A percentile compares a stretch with the other conserved stretches of the same genome.
These are phyloP conservation scores for Tetramorium bicarinatum DNA, from an alignment of 2,888 invertebrate species.

Conservation along the genomic window DNA sequence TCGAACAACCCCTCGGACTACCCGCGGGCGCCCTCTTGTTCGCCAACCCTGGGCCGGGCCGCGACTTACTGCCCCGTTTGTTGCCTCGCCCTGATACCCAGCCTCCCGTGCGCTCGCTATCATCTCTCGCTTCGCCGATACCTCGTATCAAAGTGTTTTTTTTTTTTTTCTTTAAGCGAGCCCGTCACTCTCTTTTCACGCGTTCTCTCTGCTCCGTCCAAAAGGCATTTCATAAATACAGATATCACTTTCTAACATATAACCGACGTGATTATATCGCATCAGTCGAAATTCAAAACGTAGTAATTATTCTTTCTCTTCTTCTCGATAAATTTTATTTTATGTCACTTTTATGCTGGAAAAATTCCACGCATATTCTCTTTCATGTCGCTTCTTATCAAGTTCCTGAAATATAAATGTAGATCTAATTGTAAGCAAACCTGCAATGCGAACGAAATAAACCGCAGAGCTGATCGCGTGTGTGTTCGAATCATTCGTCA, in stretches of 20 bases:
- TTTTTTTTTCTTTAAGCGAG: not conserved
- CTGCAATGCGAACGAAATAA: slow-evolving; percentile 3
- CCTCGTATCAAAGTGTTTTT: slow-evolving; percentile 22
- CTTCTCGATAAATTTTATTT: not conserved
- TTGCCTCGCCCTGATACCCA: slow-evolving; percentile 70
- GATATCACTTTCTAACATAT: not conserved
- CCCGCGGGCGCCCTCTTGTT: slow-evolving; percentile 76
- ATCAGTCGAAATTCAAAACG: not conserved
- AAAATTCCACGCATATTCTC: not conserved
- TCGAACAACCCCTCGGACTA: slow-evolving; percentile 73
- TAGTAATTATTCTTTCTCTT: not conserved
- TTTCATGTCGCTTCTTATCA: not conserved
- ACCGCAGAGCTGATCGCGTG: not conserved
- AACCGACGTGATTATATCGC: not conserved
- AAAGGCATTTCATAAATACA: slow-evolving; percentile 1
- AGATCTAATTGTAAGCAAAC: not conserved
- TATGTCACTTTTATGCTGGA: not conserved
- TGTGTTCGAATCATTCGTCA: slow-evolving; percentile 26
- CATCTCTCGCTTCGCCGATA: slow-evolving; percentile 21
- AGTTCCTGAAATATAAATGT: not conserved
- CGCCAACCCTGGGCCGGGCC: slow-evolving; percentile 64
- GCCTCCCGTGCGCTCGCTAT: slow-evolving; percentile 27
- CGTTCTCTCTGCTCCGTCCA: not conserved
- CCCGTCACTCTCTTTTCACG: not conserved
- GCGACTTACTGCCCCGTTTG: slow-evolving; percentile 64